Percentiles rank a stretch among this genome's conserved stretches.
phyloP scores from a whole-genome alignment of 2,797 vertebrate genomes.

The Catostomus latipinnis region DNA sequence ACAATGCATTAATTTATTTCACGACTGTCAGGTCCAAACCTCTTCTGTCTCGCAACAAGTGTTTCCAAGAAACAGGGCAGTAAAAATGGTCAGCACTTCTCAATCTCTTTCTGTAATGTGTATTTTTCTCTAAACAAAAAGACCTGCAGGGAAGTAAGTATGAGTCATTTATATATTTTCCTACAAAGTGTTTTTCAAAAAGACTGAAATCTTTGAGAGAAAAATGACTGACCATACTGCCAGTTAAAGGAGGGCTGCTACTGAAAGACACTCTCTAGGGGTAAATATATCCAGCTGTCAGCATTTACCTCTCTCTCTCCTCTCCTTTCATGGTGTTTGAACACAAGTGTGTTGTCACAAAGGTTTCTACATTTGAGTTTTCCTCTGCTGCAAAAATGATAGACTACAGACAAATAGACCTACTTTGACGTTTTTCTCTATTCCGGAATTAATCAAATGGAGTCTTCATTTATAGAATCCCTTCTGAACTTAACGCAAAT shows the following conservation, averaged over 20 bases:
- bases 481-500: too few species aligned
- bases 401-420: neutral
- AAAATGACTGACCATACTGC: constrained; percentile 44
- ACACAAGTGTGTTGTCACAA: constrained; percentile 28
- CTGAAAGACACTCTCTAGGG: constrained; percentile 14
- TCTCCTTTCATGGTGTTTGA: constrained; percentile 27
- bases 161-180: constrained; percentile 44
- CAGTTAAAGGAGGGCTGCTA: constrained; percentile 41
- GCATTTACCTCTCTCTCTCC: constrained; percentile 29
- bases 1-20: constrained; percentile 33
- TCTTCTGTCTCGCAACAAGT: neutral
- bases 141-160: constrained; percentile 30
- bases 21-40: constrained; percentile 6
- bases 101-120: neutral
- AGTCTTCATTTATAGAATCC: neutral
- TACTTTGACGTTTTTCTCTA: too few species aligned
- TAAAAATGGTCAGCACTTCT: constrained; percentile 46
- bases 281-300: constrained; percentile 21
- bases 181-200: constrained; percentile 46
- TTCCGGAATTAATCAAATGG: neutral
- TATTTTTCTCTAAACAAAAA: constrained; percentile 37
- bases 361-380: constrained; percentile 2
- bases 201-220: constrained; percentile 46
- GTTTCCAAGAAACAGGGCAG: neutral
- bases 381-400: neutral